phyloP scores from a whole-genome alignment of 2,797 vertebrate genomes.

The Platyrinchus mystaceus region DNA sequence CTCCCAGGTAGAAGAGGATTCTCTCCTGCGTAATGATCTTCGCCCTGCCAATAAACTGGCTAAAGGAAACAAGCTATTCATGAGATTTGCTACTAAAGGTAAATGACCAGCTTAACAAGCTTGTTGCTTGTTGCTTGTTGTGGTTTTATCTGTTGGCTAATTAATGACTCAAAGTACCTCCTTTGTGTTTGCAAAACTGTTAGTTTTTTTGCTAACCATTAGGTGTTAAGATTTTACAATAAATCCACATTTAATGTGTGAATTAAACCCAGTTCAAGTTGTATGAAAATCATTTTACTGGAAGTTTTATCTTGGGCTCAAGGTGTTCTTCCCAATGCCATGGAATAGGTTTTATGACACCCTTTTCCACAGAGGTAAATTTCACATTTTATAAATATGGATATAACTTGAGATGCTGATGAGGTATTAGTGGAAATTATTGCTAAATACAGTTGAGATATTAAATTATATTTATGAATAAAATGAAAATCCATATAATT shows the following conservation, averaged over 20 bases:
- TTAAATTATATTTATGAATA: background rate
- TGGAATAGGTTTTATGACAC: background rate
- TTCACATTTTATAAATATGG: background rate
- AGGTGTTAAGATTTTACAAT: background rate
- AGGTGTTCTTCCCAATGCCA: background rate
- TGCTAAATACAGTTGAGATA: background rate
- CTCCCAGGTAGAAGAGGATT: slow-evolving; percentile 86
- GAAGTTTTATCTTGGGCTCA: background rate
- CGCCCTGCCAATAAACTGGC: slow-evolving; percentile 87
- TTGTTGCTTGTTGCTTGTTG: background rate
- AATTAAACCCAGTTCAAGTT: background rate
- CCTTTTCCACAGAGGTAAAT: background rate
- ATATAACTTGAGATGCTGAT: background rate
- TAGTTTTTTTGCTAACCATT: background rate
- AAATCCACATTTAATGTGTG: background rate
- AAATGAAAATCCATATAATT: background rate
- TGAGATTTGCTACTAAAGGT: slow-evolving; percentile 95
- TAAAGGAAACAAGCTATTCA: slow-evolving; percentile 92
- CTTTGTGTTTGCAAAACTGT: background rate
- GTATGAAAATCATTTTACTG: background rate
- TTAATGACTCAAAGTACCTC: background rate
- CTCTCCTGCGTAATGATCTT: slow-evolving; percentile 90
- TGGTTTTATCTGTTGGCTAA: slow-evolving; percentile 5
- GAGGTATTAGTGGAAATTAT: background rate
- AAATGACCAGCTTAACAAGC: slow-evolving; percentile 27